Evolutionary conservation across 2,797 vertebrate species (phyloP).

Genomic region (Psittacula echo): DNA sequence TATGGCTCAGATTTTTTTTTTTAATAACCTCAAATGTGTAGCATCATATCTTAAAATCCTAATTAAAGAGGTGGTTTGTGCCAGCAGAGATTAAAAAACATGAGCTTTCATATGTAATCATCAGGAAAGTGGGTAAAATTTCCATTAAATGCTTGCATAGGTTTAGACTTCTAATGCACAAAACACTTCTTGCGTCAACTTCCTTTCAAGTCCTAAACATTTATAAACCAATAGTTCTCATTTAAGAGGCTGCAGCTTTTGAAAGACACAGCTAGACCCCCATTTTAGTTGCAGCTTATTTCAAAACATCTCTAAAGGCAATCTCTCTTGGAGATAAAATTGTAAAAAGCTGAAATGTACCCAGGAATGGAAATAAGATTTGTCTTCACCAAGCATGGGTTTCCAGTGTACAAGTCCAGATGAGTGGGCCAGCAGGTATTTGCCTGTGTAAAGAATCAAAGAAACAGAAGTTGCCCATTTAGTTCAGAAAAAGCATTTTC

Average conservation of each 20-base stretch:
- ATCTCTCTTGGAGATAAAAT: background rate
- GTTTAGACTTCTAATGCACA: background rate
- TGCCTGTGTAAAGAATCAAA: background rate
- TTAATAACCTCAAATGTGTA: background rate
- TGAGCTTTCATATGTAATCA: background rate
- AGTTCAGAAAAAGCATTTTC: background rate
- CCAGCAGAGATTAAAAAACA: slow-evolving; percentile 10
- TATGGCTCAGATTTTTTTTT: background rate
- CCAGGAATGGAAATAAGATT: background rate
- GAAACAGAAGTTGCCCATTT: background rate
- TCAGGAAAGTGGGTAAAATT: background rate
- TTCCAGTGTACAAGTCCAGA: background rate
- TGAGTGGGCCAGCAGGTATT: background rate
- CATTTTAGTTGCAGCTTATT: background rate
- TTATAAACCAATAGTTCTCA: background rate
- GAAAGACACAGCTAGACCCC: background rate
- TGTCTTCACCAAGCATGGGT: background rate
- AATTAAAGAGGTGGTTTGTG: slow-evolving; percentile 7
- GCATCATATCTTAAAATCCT: background rate
- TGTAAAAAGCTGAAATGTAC: background rate
- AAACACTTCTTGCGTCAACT: background rate
- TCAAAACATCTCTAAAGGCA: background rate
- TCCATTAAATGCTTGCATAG: background rate
- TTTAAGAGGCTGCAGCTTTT: background rate
- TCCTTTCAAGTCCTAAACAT: background rate